A percentile compares a stretch with the other conserved stretches of the same genome.
phyloP scores from a whole-genome alignment of 2,113 vertebrate genomes.

The Mohoua ochrocephala region DNA sequence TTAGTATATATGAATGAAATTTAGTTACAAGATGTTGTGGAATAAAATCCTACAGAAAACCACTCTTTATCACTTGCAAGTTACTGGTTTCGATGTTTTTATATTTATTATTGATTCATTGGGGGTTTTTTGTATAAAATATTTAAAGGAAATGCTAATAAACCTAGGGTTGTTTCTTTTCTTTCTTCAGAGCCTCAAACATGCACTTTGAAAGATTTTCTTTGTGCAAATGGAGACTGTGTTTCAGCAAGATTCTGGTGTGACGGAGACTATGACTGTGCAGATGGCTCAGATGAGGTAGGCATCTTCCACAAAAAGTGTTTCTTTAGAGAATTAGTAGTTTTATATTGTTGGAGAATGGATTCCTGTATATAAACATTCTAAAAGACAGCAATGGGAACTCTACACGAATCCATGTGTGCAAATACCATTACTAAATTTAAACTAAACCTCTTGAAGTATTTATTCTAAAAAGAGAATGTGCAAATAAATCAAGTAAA shows the following conservation, averaged over 20 bases:
- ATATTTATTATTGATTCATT: not conserved
- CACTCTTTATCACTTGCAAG: not conserved
- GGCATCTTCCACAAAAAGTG: not conserved
- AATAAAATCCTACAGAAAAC: not conserved
- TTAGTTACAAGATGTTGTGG: not conserved
- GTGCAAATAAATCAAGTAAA: not conserved
- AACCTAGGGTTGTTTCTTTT: not conserved
- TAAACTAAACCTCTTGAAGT: not conserved
- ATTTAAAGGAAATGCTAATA: not conserved
- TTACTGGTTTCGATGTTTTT: not conserved
- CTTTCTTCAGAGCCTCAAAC: conserved; percentile 86
- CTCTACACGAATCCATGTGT: not conserved
- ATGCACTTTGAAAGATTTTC: conserved; percentile 92
- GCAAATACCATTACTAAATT: not conserved
- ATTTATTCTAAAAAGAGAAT: not conserved
- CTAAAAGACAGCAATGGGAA: not conserved
- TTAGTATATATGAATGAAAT: not conserved
- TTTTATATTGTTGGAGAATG: not conserved
- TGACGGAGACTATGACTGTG: conserved; percentile 95
- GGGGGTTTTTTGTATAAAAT: fast-evolving
- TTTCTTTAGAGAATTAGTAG: not conserved
- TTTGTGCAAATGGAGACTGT: conserved; percentile 92
- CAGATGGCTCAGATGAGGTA: conserved; percentile 96
- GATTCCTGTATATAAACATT: not conserved
- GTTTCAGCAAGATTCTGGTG: conserved; percentile 94